Conservation (phyloP, 2,888 invertebrate species). For the Ophion obscuratus region DNA sequence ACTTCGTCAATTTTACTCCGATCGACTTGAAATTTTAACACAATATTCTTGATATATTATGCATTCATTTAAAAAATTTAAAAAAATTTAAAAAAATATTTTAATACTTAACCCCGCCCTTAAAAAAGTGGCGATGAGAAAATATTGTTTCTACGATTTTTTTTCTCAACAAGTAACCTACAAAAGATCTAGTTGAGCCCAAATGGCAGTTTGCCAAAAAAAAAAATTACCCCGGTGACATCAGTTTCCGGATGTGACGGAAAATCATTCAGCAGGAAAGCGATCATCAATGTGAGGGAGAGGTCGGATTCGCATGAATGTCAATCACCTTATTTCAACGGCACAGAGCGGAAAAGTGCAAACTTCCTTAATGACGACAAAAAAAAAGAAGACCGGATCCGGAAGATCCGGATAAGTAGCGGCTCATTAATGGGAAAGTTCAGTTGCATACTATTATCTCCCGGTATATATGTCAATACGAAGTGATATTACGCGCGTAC, state of each 20-base stretch:
- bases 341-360: not conserved
- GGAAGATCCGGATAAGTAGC: not conserved
- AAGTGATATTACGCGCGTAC: conserved; percentile 24
- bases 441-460: conserved; percentile 51
- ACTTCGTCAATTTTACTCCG: no score
- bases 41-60: no score
- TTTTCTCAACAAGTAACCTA: no score
- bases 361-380: conserved; percentile 19
- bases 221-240: no score
- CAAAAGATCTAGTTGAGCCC: no score
- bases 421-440: conserved; percentile 68
- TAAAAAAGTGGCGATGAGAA: no score
- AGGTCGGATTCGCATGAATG: not conserved
- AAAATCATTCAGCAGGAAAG: conserved; percentile 1
- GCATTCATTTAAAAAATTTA: no score
- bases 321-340: conserved; percentile 25
- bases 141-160: no score
- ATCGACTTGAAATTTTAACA: no score
- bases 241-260: not conserved
- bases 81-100: no score
- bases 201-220: no score
- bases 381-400: conserved; percentile 9
- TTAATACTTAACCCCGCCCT: no score
- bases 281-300: not conserved
- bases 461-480: conserved; percentile 35